Base-by-base conservation (phyloP, 2,797 vertebrate species). In the Yasuhikotakia modesta region DNA sequence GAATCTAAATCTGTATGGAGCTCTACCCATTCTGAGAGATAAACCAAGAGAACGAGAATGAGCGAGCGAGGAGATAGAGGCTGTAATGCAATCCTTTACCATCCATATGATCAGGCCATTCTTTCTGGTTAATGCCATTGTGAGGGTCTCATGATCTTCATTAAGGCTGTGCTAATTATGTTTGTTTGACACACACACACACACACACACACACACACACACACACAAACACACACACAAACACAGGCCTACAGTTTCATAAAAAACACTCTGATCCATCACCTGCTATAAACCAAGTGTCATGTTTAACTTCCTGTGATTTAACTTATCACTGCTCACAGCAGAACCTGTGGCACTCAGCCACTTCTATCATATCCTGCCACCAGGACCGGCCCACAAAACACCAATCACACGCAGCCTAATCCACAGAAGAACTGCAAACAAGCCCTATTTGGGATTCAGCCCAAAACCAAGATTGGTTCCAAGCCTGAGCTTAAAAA, bases 81-180 rank as follows among this genome's bases (percentile, higher is more conserved):
- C 10, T 19, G 8, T 55, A 35, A 30, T 43, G 53, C 21, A 24
- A 43, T 30, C 5, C 32, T 63, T 80, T 27, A 27, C 27, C 2
- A 27, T 27, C 27, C 27, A 27, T 32, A 30, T 81, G 52, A 81
- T 76, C 19, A 39, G 24, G 48, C 17, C 24, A 73, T 64, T 70
- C 55, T 55, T 45, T 60, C 63, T 73, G 64, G 39, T 53, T 81
- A 73, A 60, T 60, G 43, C 65, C 61, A 82, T 46, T 70, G 67
- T 69, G n/a, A 60, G 5, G 3, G 55, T 75, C 55, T 75, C 57
- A 71, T 50, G 53, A 58, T 78, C 65, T 79, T 84, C 67, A 82
- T 84, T 84, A 74, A 82, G 63, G 5, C 32, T 45, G 16, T 72
- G 67, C 63, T 79, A 82, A 82, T 76, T 64, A 84, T 71, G 21